These are phyloP conservation scores for Pipistrellus nathusii DNA, from an alignment of 2,797 vertebrate genomes.

Conservation along the genomic window DNA sequence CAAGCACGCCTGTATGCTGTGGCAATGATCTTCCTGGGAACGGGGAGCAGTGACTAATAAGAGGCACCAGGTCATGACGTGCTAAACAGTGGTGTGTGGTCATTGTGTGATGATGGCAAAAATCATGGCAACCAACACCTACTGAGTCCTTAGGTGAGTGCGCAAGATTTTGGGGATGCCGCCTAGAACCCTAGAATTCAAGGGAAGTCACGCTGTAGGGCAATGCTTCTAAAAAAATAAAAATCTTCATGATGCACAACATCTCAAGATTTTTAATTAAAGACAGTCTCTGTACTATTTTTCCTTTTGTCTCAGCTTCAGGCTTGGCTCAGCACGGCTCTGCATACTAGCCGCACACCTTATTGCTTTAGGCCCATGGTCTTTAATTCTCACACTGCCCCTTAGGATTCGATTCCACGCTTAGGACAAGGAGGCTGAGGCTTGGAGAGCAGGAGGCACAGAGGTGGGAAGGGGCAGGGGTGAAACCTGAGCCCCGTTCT, in stretches of 20 bases:
- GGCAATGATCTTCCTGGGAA: background rate
- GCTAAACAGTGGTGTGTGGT: background rate
- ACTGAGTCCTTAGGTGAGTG: background rate
- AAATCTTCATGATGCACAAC: background rate
- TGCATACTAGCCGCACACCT: background rate
- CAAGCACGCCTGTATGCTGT: background rate
- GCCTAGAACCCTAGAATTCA: background rate
- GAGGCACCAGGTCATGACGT: background rate
- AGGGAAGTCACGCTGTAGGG: background rate
- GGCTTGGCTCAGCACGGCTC: background rate
- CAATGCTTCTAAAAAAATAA: background rate
- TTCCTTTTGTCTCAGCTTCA: background rate
- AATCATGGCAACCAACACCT: background rate
- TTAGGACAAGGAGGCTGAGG: background rate
- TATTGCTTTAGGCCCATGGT: background rate
- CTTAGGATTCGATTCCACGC: background rate
- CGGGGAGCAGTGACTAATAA: background rate
- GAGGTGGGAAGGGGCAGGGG: background rate
- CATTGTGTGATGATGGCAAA: background rate
- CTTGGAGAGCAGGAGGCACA: background rate
- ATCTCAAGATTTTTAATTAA: background rate
- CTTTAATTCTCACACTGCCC: background rate
- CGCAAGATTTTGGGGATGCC: background rate
- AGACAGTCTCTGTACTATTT: background rate
- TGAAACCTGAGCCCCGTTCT: background rate